Base-by-base conservation (phyloP, 2,888 invertebrate species). In the Mesorhabditis spiculigera region DNA sequence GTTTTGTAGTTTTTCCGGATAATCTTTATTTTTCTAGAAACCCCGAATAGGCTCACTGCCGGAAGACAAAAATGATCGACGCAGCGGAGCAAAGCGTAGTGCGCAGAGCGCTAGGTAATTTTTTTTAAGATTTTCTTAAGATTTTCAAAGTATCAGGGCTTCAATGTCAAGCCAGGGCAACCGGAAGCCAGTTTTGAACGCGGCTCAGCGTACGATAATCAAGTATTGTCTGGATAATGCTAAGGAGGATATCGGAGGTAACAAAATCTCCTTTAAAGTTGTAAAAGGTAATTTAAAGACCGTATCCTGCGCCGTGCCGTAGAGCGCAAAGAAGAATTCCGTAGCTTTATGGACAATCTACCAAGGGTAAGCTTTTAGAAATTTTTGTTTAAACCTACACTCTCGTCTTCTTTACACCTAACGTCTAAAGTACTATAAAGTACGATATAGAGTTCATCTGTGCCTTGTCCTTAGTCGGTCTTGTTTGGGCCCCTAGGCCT, bases 181-280 rank as follows among this genome's bases (percentile, higher is more conserved):
- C 62, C 71, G 75, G 10, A 76, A 75, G 65, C 79, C 79, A n/a
- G 50, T 80, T 5, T 70, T 81, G 41, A 74, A 74, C 4, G 66
- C 70, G 4, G 73, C 69, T 41, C 82, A 82, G 58, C 68, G 79
- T 66, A 66, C 74, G 62, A 82, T 82, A 68, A 75, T 82, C 74
- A 82, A 81, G 67, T 81, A 78, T 69, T 82, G 82, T 63, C 76
- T 82, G 61, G 78, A 80, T 63, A 82, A 81, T 72, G 72, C 82
- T 16, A 81, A 82, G 65, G 82, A 80, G 13, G 82, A 82, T 68
- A 72, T 82, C 5, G 80, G 81, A 16, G 44, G 43, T 65, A 43
- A 65, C 2, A 4, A 43, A 43, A 4, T 43, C 41, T 28, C 41
- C 4, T 68, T 62, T 4, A 70, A 68, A n/a, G 3, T 3, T 10